Percentiles rank a stretch among this genome's conserved stretches.
Conservation (phyloP, 2,888 invertebrate genomes). For the Horisme vitalbata region DNA sequence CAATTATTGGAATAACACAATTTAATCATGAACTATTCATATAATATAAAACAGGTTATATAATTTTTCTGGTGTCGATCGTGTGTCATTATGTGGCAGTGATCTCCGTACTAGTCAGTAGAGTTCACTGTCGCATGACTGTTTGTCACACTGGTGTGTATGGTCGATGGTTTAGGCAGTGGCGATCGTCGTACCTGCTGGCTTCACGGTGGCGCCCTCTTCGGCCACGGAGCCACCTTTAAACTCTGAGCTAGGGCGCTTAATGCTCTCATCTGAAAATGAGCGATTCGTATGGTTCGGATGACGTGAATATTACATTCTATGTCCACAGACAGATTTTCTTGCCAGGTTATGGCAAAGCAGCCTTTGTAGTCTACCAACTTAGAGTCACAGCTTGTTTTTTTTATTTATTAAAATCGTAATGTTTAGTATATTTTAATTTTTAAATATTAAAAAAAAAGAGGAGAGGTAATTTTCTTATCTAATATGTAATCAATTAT, state of each 20-base stretch:
- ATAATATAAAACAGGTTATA: slow-evolving; percentile 81
- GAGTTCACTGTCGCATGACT: slow-evolving; percentile 72
- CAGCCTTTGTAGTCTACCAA: slow-evolving; percentile 6
- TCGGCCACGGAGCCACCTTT: slow-evolving; percentile 85
- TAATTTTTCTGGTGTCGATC: slow-evolving; percentile 72
- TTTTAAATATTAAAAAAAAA: no score
- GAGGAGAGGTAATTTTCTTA: no score
- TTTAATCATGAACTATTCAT: slow-evolving; percentile 81
- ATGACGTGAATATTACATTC: slow-evolving; percentile 69
- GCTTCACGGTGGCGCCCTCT: slow-evolving; percentile 68
- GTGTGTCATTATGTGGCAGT: slow-evolving; percentile 78
- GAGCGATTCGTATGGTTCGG: slow-evolving; percentile 75
- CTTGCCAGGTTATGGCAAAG: slow-evolving; percentile 1
- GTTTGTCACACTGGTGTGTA: slow-evolving; percentile 73
- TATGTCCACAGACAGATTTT: slow-evolving; percentile 51
- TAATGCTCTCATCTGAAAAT: slow-evolving; percentile 88
- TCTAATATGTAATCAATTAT: no score
- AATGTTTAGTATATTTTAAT: no score
- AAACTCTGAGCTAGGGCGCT: slow-evolving; percentile 94
- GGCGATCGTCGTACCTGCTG: slow-evolving; percentile 76
- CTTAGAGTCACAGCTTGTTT: neutral
- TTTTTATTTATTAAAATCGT: no score
- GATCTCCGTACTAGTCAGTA: slow-evolving; percentile 57
- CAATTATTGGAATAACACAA: slow-evolving; percentile 82
- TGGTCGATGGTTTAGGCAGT: slow-evolving; percentile 75